A percentile compares a stretch with the other conserved stretches of the same genome.
phyloP scores from a whole-genome alignment of 2,113 vertebrate genomes.

The Gymnogyps californianus region DNA sequence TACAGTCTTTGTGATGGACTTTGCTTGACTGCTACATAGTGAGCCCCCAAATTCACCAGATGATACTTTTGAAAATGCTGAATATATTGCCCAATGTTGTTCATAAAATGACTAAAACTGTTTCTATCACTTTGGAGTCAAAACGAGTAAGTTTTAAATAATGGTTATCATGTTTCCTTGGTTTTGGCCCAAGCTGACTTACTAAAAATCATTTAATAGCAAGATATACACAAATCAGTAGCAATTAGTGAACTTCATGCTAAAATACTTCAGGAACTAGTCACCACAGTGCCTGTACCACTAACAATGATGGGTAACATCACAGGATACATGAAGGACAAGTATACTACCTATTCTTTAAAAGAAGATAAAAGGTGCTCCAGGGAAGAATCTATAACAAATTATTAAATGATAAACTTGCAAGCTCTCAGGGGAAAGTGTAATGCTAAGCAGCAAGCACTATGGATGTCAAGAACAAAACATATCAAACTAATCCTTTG shows the following conservation, averaged over 20 bases:
- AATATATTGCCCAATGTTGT: not conserved
- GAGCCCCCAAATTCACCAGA: not conserved
- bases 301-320: not conserved
- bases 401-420: not conserved
- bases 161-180: not conserved
- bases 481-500: not conserved
- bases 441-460: not conserved
- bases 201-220: not conserved
- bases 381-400: not conserved
- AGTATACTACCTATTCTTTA: not conserved
- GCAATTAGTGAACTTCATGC: not conserved
- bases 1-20: not conserved
- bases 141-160: not conserved
- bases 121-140: not conserved
- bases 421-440: not conserved
- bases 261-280: not conserved
- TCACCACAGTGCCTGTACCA: not conserved
- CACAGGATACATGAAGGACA: not conserved
- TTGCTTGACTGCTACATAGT: not conserved
- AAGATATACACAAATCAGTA: not conserved
- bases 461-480: not conserved
- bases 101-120: not conserved
- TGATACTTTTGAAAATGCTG: not conserved
- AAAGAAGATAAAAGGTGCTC: not conserved
- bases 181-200: not conserved